Conservation (phyloP, 2,888 invertebrate species). For the Agrochola litura region DNA sequence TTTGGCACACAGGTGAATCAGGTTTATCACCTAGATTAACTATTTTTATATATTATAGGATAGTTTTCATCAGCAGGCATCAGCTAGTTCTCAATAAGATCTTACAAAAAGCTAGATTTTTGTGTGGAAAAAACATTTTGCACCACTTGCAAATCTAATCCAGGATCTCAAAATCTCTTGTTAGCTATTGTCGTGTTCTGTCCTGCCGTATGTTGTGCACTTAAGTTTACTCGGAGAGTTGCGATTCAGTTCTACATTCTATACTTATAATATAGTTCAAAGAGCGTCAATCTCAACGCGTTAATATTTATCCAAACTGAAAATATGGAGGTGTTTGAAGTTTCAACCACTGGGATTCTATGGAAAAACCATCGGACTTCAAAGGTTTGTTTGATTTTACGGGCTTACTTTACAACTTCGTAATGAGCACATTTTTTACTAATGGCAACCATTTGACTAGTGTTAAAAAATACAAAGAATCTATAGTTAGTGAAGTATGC, state of each 20-base stretch:
- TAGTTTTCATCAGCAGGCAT: no score
- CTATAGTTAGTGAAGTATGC: constrained; percentile 20
- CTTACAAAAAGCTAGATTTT: no score
- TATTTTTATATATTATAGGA: no score
- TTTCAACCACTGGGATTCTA: constrained; percentile 37
- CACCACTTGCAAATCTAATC: no score
- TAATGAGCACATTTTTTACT: constrained; percentile 11
- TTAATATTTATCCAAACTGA: constrained; percentile 65
- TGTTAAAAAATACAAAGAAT: background rate
- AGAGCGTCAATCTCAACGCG: constrained; percentile 53
- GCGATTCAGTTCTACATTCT: constrained; percentile 2
- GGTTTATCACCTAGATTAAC: background rate
- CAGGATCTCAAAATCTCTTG: background rate
- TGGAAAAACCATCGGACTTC: constrained; percentile 51
- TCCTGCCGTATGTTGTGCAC: background rate
- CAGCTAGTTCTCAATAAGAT: background rate
- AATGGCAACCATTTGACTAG: constrained; percentile 3
- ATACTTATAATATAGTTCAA: constrained; percentile 28
- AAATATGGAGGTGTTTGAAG: constrained; percentile 60
- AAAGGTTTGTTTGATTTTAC: constrained; percentile 52
- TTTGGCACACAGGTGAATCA: background rate
- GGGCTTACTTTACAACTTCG: constrained; percentile 28
- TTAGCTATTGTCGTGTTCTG: background rate
- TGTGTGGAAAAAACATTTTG: no score
- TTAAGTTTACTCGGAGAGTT: constrained; percentile 6